Conservation (phyloP, 2,113 vertebrate species). For the Bucco capensis region DNA sequence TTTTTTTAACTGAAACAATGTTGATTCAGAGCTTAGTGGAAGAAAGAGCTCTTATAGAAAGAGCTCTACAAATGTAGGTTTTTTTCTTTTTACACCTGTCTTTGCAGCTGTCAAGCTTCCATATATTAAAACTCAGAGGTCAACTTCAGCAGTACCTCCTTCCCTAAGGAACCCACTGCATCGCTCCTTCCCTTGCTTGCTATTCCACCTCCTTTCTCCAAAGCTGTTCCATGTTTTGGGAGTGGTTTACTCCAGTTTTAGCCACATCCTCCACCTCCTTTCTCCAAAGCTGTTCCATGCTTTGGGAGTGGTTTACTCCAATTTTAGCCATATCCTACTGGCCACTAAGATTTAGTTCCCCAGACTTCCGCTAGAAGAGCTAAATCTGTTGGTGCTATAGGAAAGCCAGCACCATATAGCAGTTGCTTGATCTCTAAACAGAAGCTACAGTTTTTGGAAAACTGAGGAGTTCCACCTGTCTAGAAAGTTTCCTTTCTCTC, state of each 20-base stretch:
- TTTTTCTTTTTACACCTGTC: background rate
- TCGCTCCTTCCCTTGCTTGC: background rate
- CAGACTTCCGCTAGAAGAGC: background rate
- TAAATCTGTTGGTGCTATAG: slow-evolving; percentile 40
- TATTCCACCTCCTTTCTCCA: background rate
- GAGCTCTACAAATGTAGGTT: background rate
- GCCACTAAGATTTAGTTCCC: background rate
- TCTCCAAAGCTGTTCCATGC: background rate
- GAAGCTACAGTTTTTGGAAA: background rate
- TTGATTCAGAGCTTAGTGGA: background rate
- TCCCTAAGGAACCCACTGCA: background rate
- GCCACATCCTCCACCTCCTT: background rate
- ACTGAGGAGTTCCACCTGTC: slow-evolving; percentile 18
- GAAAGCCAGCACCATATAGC: slow-evolving; percentile 43
- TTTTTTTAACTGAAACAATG: background rate
- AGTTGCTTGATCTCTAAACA: slow-evolving; percentile 43
- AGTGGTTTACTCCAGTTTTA: background rate
- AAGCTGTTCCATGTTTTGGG: background rate
- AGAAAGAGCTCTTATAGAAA: background rate
- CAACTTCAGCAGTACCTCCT: background rate
- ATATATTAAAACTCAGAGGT: background rate
- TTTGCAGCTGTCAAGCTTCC: background rate
- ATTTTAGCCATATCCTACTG: background rate
- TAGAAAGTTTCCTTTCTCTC: background rate
- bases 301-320: background rate